phyloP scores from a whole-genome alignment of 2,888 invertebrate species.

The Nymphalis polychloros region DNA sequence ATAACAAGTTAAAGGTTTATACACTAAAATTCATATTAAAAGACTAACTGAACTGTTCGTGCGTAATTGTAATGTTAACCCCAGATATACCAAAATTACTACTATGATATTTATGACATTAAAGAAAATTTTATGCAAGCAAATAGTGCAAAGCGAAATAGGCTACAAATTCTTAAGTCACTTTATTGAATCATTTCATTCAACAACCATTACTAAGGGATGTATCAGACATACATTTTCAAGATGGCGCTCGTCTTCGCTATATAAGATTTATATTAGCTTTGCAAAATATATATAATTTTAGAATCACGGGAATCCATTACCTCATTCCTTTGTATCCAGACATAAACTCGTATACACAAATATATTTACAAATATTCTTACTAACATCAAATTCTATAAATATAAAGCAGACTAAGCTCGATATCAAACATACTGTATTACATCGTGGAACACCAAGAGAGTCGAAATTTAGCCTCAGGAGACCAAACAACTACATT shows the following conservation, averaged over 20 bases:
- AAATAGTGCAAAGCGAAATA: neutral
- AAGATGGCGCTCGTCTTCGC: constrained; percentile 6
- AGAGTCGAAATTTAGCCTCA: neutral
- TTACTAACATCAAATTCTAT: neutral
- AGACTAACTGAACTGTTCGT: neutral
- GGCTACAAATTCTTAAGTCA: neutral
- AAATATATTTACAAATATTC: constrained; percentile 8
- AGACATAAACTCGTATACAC: neutral
- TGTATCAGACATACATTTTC: neutral
- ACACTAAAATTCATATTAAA: neutral
- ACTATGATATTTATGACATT: neutral
- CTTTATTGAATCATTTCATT: constrained; percentile 1
- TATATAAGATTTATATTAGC: constrained; percentile 5
- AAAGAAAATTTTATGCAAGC: no score
- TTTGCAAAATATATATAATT: neutral
- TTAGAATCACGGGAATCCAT: neutral
- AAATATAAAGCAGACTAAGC: neutral
- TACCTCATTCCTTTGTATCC: constrained; percentile 4
- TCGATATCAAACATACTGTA: constrained; percentile 1
- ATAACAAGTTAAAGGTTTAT: neutral
- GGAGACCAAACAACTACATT: constrained; percentile 8
- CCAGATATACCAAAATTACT: neutral
- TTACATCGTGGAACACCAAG: neutral
- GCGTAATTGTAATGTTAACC: neutral
- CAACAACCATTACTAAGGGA: constrained; percentile 1